phyloP scores from a whole-genome alignment of 2,888 invertebrate species.

The Agrochola lota region DNA sequence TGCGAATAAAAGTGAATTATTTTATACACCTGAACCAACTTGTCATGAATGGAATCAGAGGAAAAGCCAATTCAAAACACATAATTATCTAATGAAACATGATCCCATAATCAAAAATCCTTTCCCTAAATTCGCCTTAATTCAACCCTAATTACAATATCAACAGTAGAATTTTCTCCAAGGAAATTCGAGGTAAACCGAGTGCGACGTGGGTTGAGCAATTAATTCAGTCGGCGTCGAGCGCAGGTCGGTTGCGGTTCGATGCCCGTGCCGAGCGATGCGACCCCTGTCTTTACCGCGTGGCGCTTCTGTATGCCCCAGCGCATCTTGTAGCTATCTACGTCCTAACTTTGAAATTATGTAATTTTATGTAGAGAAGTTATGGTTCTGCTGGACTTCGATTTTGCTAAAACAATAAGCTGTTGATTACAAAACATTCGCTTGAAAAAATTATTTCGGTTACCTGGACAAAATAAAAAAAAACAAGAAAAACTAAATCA shows the following conservation, averaged over 20 bases:
- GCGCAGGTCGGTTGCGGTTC: constrained; percentile 76
- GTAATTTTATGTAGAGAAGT: background rate
- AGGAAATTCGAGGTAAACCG: constrained; percentile 54
- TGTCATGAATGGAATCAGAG: background rate
- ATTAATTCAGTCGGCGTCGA: constrained; percentile 74
- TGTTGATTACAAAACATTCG: too few relatives aligned
- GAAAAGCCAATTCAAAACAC: background rate
- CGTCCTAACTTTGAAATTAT: constrained; percentile 55
- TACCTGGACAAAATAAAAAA: background rate
- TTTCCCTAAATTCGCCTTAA: constrained; percentile 48
- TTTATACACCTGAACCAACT: background rate
- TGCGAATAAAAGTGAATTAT: background rate
- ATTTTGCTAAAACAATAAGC: too few relatives aligned
- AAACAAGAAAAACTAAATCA: constrained; percentile 2
- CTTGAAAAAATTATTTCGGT: too few relatives aligned
- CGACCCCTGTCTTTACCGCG: constrained; percentile 72
- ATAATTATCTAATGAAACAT: background rate
- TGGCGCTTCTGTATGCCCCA: constrained; percentile 62
- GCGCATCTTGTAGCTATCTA: constrained; percentile 62
- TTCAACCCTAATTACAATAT: constrained; percentile 61
- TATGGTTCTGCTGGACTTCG: background rate
- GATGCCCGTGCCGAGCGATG: constrained; percentile 64
- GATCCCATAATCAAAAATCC: constrained; percentile 1
- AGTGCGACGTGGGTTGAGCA: constrained; percentile 65
- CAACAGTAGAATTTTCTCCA: constrained; percentile 56